Conservation (phyloP, 2,888 invertebrate species). For the Poecilus cupreus region DNA sequence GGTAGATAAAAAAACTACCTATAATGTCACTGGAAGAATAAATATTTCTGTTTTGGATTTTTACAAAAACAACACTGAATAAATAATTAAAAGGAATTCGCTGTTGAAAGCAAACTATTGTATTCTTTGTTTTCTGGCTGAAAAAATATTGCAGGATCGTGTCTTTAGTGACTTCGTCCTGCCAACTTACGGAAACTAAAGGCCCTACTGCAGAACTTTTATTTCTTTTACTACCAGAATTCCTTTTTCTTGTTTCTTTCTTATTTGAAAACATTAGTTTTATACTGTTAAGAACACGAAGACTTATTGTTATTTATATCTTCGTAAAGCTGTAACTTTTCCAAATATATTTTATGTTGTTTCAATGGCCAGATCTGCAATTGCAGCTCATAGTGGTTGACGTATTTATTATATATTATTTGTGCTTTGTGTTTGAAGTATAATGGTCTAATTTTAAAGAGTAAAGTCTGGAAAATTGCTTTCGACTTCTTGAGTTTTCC, state of each 20-base stretch:
- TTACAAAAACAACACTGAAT: background rate
- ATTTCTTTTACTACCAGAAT: conserved; percentile 12
- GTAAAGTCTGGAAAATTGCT: background rate
- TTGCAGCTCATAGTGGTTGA: no score
- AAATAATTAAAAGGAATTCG: conserved; percentile 28
- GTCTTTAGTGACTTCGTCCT: conserved; percentile 5
- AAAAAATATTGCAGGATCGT: conserved; percentile 27
- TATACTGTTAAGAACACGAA: background rate
- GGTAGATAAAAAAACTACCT: no score
- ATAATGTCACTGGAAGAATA: no score
- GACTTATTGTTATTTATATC: no score
- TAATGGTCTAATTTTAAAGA: no score
- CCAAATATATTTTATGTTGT: no score
- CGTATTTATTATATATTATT: no score
- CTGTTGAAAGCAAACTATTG: background rate
- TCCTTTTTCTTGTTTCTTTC: background rate
- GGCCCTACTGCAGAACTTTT: conserved; percentile 8
- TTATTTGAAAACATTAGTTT: conserved; percentile 27
- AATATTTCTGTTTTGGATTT: no score
- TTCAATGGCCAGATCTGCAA: no score
- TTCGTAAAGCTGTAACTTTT: no score
- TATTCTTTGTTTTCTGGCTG: conserved; percentile 7
- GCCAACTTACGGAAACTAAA: conserved; percentile 26
- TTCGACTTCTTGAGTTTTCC: background rate
- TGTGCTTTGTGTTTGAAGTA: no score